phyloP scores from a whole-genome alignment of 2,113 vertebrate species.

The Petrocephalus microphthalmus region DNA sequence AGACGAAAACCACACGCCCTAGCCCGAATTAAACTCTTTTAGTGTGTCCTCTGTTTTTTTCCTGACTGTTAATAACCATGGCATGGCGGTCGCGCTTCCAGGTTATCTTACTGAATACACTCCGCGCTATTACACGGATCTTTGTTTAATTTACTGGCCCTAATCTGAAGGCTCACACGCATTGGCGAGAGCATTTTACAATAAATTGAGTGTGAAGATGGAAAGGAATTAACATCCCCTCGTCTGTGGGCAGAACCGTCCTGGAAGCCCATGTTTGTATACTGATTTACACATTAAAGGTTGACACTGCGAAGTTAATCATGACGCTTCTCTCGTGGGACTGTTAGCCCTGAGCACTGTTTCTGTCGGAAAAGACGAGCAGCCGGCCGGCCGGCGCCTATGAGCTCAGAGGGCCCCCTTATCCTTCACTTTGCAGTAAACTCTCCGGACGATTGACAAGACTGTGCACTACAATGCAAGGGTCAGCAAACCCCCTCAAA shows the following conservation, averaged over 20 bases:
- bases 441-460: neutral
- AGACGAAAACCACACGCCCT: neutral
- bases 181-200: neutral
- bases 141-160: conserved; percentile 7
- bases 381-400: neutral
- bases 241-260: neutral
- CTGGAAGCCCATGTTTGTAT: neutral
- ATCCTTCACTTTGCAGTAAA: neutral
- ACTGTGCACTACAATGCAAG: neutral
- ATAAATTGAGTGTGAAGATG: conserved; percentile 23
- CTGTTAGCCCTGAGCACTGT: neutral
- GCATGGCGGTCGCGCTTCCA: neutral
- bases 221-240: conserved; percentile 15
- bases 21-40: neutral
- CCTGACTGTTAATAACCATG: neutral
- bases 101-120: conserved; percentile 4
- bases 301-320: conserved; percentile 20
- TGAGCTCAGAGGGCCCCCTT: neutral
- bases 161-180: conserved; percentile 8
- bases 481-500: conserved; percentile 3
- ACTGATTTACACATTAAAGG: conserved; percentile 15
- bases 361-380: neutral
- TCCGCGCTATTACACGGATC: conserved; percentile 2
- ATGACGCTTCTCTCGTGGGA: neutral
- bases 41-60: neutral